phyloP scores from a whole-genome alignment of 2,797 vertebrate species.

The Florisuga fusca region DNA sequence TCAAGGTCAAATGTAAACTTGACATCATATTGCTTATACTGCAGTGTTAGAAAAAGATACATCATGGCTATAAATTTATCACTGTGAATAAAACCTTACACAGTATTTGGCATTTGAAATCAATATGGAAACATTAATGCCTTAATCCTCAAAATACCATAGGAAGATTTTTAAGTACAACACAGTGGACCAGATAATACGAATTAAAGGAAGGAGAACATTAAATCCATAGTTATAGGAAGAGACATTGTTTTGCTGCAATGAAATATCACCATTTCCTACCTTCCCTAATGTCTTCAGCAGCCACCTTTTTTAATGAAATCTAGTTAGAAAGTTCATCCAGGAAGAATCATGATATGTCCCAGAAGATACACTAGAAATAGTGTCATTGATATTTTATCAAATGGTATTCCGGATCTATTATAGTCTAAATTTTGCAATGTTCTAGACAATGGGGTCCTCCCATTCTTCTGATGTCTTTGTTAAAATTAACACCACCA shows the following conservation, averaged over 20 bases:
- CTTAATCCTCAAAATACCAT: neutral
- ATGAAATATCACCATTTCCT: neutral
- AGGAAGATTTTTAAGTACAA: neutral
- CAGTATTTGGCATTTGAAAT: constrained; percentile 5
- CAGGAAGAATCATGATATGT: neutral
- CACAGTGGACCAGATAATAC: neutral
- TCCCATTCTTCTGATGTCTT: neutral
- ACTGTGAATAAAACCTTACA: neutral
- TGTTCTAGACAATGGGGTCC: neutral
- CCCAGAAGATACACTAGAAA: neutral
- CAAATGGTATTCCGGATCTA: neutral
- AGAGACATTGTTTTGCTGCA: neutral
- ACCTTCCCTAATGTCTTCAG: neutral
- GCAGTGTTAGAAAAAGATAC: constrained; percentile 25
- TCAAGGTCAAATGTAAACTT: constrained; percentile 47
- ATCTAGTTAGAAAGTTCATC: neutral
- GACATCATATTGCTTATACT: neutral
- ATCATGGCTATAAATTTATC: constrained; percentile 19
- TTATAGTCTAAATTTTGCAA: neutral
- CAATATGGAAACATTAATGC: constrained; percentile 13
- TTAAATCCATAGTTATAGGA: neutral
- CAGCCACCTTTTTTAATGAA: neutral
- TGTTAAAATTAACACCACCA: neutral
- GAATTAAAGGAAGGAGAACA: neutral
- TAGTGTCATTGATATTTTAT: neutral